These are phyloP conservation scores for Tiliqua scincoides DNA, from an alignment of 2,113 vertebrate genomes.

Conservation along the genomic window DNA sequence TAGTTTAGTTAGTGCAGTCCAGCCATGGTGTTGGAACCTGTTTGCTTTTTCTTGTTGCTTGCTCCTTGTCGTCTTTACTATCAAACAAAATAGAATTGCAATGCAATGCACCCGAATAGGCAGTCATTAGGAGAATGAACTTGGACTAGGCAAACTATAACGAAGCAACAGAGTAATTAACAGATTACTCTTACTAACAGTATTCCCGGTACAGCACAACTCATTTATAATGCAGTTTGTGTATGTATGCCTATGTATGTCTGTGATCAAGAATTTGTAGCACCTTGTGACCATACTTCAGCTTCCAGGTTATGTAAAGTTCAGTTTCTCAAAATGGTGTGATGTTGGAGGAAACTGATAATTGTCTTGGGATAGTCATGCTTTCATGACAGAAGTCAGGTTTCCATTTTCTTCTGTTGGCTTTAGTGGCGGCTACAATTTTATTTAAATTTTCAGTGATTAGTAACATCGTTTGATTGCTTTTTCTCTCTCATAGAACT, in stretches of 20 bases:
- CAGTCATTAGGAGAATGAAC: not conserved
- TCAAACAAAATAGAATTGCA: not conserved
- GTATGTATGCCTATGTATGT: not conserved
- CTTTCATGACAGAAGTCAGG: not conserved
- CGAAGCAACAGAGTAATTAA: not conserved
- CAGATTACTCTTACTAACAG: not conserved
- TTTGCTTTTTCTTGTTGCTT: not conserved
- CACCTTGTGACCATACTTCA: not conserved
- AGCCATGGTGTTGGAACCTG: not conserved
- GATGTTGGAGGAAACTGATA: not conserved
- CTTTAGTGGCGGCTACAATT: not conserved
- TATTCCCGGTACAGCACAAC: not conserved
- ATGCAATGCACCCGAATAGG: not conserved
- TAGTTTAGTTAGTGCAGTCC: too few species aligned
- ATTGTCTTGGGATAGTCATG: not conserved
- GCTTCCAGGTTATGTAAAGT: not conserved
- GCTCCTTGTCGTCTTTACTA: not conserved
- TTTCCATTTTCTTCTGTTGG: not conserved
- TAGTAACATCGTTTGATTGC: not conserved
- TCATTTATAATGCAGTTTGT: too few species aligned
- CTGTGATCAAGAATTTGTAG: not conserved
- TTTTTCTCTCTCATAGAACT: constrained; percentile 80
- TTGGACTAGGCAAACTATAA: not conserved
- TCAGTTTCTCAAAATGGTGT: not conserved
- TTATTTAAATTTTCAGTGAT: not conserved